Evolutionary conservation across 2,888 invertebrate genomes (phyloP), one percentile per base, ranked within the genome.

Genomic region (Drosophila testacea): DNA sequence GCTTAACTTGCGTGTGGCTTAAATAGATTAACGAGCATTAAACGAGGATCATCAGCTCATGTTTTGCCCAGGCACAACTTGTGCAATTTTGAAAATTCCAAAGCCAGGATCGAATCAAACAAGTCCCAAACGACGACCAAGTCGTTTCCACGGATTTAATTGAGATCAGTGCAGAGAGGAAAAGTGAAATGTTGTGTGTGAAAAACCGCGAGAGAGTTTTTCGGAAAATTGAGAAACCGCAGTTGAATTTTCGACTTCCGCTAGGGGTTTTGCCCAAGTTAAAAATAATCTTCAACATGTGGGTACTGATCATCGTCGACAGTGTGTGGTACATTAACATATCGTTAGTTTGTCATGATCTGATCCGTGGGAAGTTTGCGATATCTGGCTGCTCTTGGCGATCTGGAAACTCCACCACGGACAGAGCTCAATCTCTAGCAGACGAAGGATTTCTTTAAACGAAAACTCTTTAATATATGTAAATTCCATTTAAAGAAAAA

Each of bases 51-150:
- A 88, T 56, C 42, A 28, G 61, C 57, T 65, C 69, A 61, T 85
- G 83, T 88, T 85, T 74, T 81, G 83, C 64, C 76, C 69, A 66
- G 62, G 59, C 57, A 66, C 68, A 80, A 87, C 90, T 90, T 90
- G 85, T 90, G 90, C 86, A 90, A 89, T 86, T 71, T 81, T 75
- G 63, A 52, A 83, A 89, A 73, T 84, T 81, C 85, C 84, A 90
- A 90, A 78, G 82, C 71, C 63, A 73, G 82, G 88, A 81, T 90
- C 82, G 72, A 70, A 83, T 81, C 80, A 79, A 78, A 84, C 85
- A 89, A 86, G 81, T 86, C 79, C 71, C 72, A 46, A 11, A 13
- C 22, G 3, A 22, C 22, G 57, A 38, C 57, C 50, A 55, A 67
- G 67, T 70, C 51, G 68, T 52, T 55, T 16, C 39, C 28, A 41